Percentiles rank a stretch among this genome's conserved stretches.
Evolutionary conservation across 2,797 vertebrate genomes (phyloP).

Genomic region (Lithobates pipiens): DNA sequence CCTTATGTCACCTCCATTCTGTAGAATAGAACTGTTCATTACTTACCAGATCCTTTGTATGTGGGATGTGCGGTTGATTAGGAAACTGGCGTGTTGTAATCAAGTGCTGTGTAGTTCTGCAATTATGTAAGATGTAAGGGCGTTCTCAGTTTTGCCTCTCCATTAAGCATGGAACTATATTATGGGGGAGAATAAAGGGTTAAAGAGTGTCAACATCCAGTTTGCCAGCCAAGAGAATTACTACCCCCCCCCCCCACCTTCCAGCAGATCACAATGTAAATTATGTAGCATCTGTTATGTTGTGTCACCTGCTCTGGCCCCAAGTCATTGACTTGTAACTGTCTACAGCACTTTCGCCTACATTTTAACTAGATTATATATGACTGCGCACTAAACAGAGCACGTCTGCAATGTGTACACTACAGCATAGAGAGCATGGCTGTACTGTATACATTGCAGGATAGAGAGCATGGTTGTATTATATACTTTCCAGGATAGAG

Average conservation of each 20-base stretch:
- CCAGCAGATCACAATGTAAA: not conserved
- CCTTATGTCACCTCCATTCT: too few relatives aligned
- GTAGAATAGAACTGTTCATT: too few relatives aligned
- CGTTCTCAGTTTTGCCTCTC: too few relatives aligned
- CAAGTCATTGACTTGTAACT: not conserved
- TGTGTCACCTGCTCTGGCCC: constrained; percentile 3
- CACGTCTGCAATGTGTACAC: not conserved
- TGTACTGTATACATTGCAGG: not conserved
- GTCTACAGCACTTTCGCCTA: not conserved
- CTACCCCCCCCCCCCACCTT: too few relatives aligned
- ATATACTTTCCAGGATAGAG: not conserved
- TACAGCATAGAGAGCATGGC: not conserved
- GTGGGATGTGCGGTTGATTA: too few relatives aligned
- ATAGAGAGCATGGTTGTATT: too few relatives aligned
- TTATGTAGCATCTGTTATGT: not conserved
- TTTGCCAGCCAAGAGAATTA: not conserved
- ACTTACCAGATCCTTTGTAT: too few relatives aligned
- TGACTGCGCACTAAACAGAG: not conserved
- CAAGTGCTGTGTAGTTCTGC: too few relatives aligned
- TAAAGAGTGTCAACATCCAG: not conserved
- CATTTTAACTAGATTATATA: not conserved
- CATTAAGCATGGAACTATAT: too few relatives aligned
- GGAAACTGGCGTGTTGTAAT: too few relatives aligned
- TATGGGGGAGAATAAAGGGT: not conserved
- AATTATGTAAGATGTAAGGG: too few relatives aligned